These are phyloP conservation scores for Graphium colonna DNA, from an alignment of 2,888 invertebrate genomes.

Conservation along the genomic window DNA sequence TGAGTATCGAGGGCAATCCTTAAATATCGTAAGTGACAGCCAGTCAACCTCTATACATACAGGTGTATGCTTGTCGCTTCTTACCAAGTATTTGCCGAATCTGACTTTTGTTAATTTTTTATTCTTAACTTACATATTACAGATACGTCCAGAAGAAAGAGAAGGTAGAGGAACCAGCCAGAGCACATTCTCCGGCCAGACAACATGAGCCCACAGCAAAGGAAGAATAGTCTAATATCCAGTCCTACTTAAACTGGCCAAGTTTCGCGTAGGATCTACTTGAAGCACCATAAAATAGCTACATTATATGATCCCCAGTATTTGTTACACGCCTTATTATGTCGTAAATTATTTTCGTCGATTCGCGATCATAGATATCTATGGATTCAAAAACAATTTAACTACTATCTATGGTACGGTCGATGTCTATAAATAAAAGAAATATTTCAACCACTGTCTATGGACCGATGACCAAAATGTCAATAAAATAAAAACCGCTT, in stretches of 20 bases:
- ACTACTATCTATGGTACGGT: conserved; percentile 11
- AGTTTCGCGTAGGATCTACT: neutral
- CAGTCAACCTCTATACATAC: too few relatives aligned
- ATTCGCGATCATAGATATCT: conserved; percentile 15
- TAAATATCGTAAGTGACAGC: too few relatives aligned
- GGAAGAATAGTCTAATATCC: conserved; percentile 5
- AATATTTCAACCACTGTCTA: conserved; percentile 11
- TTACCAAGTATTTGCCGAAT: too few relatives aligned
- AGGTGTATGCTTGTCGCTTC: too few relatives aligned
- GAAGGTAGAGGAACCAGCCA: conserved; percentile 47
- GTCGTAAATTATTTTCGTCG: conserved; percentile 4
- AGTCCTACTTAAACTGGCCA: neutral
- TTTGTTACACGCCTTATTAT: conserved; percentile 11
- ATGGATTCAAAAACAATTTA: conserved; percentile 5
- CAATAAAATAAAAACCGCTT: too few relatives aligned
- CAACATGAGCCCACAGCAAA: conserved; percentile 31
- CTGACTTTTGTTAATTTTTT: too few relatives aligned
- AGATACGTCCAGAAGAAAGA: conserved; percentile 56
- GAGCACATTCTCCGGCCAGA: conserved; percentile 56
- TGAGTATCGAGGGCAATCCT: too few relatives aligned
- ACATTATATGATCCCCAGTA: conserved; percentile 4
- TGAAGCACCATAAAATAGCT: neutral
- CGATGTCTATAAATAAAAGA: too few relatives aligned
- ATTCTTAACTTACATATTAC: conserved; percentile 19
- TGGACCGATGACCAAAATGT: too few relatives aligned